Evolutionary conservation across 1,140 invertebrate species (phyloP).

Genomic region (Calliphora vicina): DNA sequence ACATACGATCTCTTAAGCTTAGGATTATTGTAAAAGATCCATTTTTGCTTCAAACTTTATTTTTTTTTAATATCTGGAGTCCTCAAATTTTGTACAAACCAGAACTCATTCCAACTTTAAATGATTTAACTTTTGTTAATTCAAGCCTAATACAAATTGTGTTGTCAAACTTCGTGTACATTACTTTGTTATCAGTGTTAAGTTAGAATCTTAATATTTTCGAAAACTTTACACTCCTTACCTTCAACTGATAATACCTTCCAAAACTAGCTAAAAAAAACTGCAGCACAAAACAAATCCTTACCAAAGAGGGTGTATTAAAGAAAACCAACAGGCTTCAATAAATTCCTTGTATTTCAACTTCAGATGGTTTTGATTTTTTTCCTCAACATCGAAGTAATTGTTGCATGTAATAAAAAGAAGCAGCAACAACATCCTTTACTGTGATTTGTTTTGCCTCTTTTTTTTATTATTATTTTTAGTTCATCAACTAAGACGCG

Average conservation of each 20-base stretch:
- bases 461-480: background rate
- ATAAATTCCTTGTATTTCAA: background rate
- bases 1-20: no score
- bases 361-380: background rate
- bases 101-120: no score
- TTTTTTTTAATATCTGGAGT: no score
- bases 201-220: no score
- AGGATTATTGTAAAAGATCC: no score
- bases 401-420: constrained; percentile 21
- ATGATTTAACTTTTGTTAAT: no score
- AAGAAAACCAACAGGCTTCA: background rate
- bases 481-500: constrained; percentile 8
- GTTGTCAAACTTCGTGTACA: no score
- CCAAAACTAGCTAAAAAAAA: background rate
- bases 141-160: no score
- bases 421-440: background rate
- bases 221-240: no score
- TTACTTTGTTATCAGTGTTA: no score
- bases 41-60: no score
- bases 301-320: background rate
- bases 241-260: background rate
- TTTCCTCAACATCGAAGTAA: background rate
- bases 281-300: background rate
- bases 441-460: background rate
- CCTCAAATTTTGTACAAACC: no score